phyloP scores from a whole-genome alignment of 35 echinoderm and acorn worm genomes.

The Apostichopus japonicus region DNA sequence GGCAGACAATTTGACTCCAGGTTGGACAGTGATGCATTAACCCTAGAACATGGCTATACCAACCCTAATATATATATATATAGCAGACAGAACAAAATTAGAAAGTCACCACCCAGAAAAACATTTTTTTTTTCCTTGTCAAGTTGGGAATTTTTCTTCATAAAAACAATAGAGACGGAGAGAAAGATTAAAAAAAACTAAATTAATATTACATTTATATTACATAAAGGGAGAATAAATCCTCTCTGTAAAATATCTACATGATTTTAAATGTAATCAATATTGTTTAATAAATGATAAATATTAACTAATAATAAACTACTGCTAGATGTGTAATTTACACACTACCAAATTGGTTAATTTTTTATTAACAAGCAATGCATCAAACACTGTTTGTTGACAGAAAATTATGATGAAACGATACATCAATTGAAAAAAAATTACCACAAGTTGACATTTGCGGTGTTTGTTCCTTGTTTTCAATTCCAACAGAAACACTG shows the following conservation, averaged over 20 bases:
- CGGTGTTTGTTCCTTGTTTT: no score
- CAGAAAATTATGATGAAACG: no score
- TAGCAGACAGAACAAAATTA: not conserved
- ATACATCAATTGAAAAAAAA: no score
- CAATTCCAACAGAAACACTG: no score
- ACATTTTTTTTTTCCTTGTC: not conserved
- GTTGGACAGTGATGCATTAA: conserved; percentile 39
- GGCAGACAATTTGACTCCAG: conserved; percentile 30
- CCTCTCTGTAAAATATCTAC: no score
- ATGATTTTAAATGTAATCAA: no score
- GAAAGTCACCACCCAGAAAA: no score
- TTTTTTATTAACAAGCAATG: conserved; percentile 1
- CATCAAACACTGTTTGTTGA: not conserved
- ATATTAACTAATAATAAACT: no score
- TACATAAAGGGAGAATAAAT: no score
- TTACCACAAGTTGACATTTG: no score
- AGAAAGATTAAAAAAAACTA: not conserved
- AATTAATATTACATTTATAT: not conserved
- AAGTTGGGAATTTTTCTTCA: not conserved
- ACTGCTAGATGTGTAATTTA: not conserved
- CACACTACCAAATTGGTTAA: not conserved
- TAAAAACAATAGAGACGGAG: not conserved
- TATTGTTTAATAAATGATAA: no score
- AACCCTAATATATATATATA: not conserved
- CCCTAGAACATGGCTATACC: not conserved